Evolutionary conservation across 2,797 vertebrate genomes (phyloP), one percentile per base, ranked within the genome.

Genomic region (Onychomys leucogaster): DNA sequence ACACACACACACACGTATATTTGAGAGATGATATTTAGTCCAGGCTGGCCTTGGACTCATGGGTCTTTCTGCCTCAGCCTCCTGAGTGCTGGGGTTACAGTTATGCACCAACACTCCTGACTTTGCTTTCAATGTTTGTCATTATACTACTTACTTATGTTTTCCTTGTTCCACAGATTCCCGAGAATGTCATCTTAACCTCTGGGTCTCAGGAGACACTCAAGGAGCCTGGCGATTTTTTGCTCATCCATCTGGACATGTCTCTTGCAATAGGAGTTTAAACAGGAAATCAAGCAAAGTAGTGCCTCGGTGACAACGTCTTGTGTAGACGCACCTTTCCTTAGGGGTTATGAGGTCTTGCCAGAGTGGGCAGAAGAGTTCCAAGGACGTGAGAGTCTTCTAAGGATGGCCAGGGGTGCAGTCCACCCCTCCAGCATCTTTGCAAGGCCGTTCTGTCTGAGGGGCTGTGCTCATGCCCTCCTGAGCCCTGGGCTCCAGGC

Each of bases 371-470:
- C 8, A 81, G 5, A 46, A 84, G 46, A 65, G 41, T 67, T 94
- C 89, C 0, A 1, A 86, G 57, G 21, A 27, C 13, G 2, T 67
- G 49, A 63, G 7, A 5, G 7, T 81, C 52, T 55, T 86, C 43
- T 13, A 34, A 80, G 27, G 8, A 7, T 14, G 61, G 19, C 85
- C 16, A 1, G n/a, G 13, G 55, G 37, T 29, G 37, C 12, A 17
- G 43, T 1, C 52, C 32, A 34, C 32, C 4, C 59, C 7, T 16
- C n/a, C 57, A 32, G 10, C 0, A 32, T 3, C 29, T 32, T 1
- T 5, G 27, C 12, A 0, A 57, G 19, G 52, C 21, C 14, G 0
- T 19, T 67, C 69, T 43, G 1, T 19, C 25, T 46, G 16, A 52
- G 11, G 9, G 34, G 46, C 37, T 52, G 41, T 13, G 69, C 49